Conservation (phyloP, 1,140 invertebrate genomes). For the Geopemphigus sp. region DNA sequence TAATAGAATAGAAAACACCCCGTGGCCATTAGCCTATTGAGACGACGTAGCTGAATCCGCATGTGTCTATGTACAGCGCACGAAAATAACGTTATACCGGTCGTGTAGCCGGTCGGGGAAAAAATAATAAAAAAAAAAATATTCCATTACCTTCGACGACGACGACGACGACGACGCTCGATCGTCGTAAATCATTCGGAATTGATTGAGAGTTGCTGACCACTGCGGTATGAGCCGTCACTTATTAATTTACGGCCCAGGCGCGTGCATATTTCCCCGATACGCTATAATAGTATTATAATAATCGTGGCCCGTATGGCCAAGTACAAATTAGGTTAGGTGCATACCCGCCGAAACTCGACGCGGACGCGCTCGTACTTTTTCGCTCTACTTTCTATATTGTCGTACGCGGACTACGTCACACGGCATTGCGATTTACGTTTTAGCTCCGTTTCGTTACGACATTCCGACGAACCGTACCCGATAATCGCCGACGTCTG, state of each 20-base stretch:
- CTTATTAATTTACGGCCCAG: not conserved
- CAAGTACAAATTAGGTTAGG: too few species aligned
- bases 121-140: not conserved
- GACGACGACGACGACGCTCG: not conserved
- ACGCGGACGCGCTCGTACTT: too few species aligned
- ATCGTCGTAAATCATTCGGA: constrained; percentile 9
- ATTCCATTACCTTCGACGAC: not conserved
- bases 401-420: too few species aligned
- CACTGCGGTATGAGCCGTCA: not conserved
- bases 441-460: too few species aligned
- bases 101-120: not conserved
- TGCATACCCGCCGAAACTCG: too few species aligned
- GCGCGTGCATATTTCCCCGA: too few species aligned
- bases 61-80: not conserved
- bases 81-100: not conserved
- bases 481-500: too few species aligned
- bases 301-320: too few species aligned
- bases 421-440: too few species aligned
- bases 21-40: not conserved
- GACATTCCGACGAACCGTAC: too few species aligned
- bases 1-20: constrained; percentile 37
- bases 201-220: constrained; percentile 7
- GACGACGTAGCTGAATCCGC: not conserved
- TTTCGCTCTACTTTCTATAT: too few species aligned
- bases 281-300: too few species aligned